Evolutionary conservation across 2,888 invertebrate species (phyloP), one percentile per base, ranked within the genome.

Genomic region (Sceliomorpha sp.): DNA sequence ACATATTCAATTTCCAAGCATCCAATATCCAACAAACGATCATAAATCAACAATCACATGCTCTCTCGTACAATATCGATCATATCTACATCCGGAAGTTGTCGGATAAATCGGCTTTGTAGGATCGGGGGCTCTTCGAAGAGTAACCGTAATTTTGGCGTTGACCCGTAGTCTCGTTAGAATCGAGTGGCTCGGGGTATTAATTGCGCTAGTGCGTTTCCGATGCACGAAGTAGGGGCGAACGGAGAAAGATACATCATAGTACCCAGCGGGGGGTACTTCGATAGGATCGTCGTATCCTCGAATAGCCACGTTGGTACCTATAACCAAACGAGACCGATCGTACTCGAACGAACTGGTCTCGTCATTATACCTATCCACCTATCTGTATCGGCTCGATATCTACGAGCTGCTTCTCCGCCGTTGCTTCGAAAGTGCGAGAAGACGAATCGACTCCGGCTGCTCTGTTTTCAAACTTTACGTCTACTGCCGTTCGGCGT

Each of bases 171-270:
- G 47, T 47, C 72, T 56, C 56, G 64, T 29, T 55, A 58, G 64
- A 69, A 72, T 68, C 64, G 53, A 72, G 68, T 68, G 67, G 59
- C 67, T 29, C 58, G 63, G 56, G 64, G 71, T 72, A 64, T 72
- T 56, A 58, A 72, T 72, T 64, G 72, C 62, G 56, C 56, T 64
- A 48, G 60, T 29, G 42, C 50, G 64, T 53, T 51, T 67, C 60
- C 53, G 59, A 71, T 50, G 48, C 40, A 73, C 56, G 73, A 70
- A 66, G 63, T 81, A 84, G 82, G 81, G 78, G 79, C 79, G 81
- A 81, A 80, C 80, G 75, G n/a, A 80, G 80, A 85, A 84, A 87
- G 87, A 87, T 87, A 84, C 85, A 85, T 87, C 87, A 87, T 81
- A 80, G 76, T 73, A 44, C 80, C 75, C 87, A 79, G 81, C 85